phyloP scores from a whole-genome alignment of 2,888 invertebrate genomes.

The Metellina segmentata region DNA sequence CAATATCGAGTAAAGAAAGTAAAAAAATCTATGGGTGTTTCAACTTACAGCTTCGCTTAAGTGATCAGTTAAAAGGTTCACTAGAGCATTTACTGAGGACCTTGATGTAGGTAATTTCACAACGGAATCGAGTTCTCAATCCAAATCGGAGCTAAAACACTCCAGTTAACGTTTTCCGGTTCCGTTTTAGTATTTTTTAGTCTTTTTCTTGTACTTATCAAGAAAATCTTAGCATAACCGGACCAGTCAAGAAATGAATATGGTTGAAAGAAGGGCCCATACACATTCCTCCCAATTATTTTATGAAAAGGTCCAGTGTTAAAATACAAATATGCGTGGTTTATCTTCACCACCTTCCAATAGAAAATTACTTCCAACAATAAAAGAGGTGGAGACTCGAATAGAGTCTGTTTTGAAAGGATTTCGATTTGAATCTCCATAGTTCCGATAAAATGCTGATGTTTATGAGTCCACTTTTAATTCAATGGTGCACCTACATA shows the following conservation, averaged over 20 bases:
- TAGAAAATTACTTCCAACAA: no score
- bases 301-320: no score
- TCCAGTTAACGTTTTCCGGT: background rate
- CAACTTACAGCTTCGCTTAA: background rate
- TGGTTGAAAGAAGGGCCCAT: no score
- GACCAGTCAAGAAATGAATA: background rate
- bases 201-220: background rate
- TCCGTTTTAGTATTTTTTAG: background rate
- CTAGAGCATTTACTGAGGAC: background rate
- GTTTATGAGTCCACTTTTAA: no score
- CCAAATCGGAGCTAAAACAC: background rate
- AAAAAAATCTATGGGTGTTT: background rate
- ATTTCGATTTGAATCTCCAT: no score
- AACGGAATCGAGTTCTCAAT: background rate
- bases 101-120: background rate
- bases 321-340: no score
- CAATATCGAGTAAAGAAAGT: background rate
- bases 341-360: no score
- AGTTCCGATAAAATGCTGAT: no score
- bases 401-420: no score
- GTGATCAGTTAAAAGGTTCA: background rate
- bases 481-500: no score
- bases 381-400: no score
- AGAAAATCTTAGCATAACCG: background rate
- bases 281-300: no score